Evolutionary conservation across 2,888 invertebrate genomes (phyloP), one percentile per base, ranked within the genome.

Genomic region (Chaitophorus viminalis): DNA sequence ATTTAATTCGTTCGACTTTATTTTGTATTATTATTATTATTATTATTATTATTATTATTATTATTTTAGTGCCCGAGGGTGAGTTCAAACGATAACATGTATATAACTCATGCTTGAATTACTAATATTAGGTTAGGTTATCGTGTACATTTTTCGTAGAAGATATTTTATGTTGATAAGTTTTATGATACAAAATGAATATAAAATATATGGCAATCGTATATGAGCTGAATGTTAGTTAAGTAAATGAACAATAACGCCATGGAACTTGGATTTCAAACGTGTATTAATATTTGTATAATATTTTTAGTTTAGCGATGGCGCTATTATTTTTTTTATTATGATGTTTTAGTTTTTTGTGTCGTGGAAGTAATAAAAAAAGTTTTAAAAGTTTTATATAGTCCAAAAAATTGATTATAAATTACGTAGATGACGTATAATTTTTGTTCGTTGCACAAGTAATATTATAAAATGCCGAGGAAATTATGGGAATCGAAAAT

Each of bases 1-100:
- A 17, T 65, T 68, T 18, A 39, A 65, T 79, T 79, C 36, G 36
- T 65, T 39, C n/a, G 18, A 36, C 9, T 9, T 14, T 39, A 33
- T 79, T 29, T 39, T 79, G 18, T 17, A 65, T 17, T 65, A 39
- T 79, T 68, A 39, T 79, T 68, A 29, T n/a, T 18, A 29, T 79
- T 65, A n/a, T n/a, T n/a, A n/a, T n/a, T n/a, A n/a, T n/a, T 17
- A 65, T 17, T 65, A 39, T 79, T 68, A 39, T 79, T 68, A 29
- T n/a, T 18, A 29, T 79, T 65, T 21, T n/a, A 36, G 52, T 18
- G 14, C 46, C 14, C 46, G 46, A 14, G 14, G 46, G 14, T 46
- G 11, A 46, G 14, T 46, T 46, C 36, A 36, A 65, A 79, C 8
- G 25, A 14, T 60, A 60, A 54, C 78, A 46, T 46, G n/a, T n/a